Conservation (phyloP, 2,888 invertebrate genomes). For the Ectemnius continuus region DNA sequence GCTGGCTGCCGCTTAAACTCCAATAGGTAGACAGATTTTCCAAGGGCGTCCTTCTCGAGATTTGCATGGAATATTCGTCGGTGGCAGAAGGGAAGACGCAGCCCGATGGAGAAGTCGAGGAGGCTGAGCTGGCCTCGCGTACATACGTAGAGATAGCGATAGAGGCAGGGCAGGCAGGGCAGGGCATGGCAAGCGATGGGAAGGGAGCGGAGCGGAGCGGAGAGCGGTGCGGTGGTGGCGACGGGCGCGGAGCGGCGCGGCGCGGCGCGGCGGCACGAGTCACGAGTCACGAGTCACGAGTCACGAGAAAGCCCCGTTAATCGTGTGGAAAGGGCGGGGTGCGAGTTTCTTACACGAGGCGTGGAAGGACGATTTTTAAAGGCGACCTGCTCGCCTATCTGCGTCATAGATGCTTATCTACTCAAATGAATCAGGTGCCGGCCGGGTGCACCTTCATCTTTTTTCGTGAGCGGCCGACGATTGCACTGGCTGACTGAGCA, state of each 20-base stretch:
- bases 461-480: conserved; percentile 12
- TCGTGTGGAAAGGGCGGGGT: conserved; percentile 49
- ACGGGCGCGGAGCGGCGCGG: conserved; percentile 13
- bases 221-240: conserved; percentile 29
- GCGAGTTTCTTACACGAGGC: conserved; percentile 38
- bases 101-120: conserved; percentile 3
- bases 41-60: too few relatives aligned
- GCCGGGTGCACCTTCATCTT: conserved; percentile 60
- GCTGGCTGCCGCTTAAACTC: too few relatives aligned
- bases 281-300: conserved; percentile 20
- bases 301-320: conserved; percentile 3
- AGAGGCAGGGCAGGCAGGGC: conserved; percentile 28
- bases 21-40: too few relatives aligned
- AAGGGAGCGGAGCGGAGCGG: conserved; percentile 37
- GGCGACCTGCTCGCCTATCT: conserved; percentile 58
- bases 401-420: conserved; percentile 65
- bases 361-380: conserved; percentile 63
- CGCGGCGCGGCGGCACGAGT: conserved; percentile 45
- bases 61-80: too few relatives aligned
- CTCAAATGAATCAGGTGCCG: conserved; percentile 65
- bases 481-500: neutral
- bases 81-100: too few relatives aligned
- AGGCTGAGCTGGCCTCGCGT: conserved; percentile 41
- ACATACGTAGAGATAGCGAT: neutral
- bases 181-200: conserved; percentile 6